A percentile compares a stretch with the other conserved stretches of the same genome.
Evolutionary conservation across 1,140 invertebrate species (phyloP).

Genomic region (Lepidurus apus): DNA sequence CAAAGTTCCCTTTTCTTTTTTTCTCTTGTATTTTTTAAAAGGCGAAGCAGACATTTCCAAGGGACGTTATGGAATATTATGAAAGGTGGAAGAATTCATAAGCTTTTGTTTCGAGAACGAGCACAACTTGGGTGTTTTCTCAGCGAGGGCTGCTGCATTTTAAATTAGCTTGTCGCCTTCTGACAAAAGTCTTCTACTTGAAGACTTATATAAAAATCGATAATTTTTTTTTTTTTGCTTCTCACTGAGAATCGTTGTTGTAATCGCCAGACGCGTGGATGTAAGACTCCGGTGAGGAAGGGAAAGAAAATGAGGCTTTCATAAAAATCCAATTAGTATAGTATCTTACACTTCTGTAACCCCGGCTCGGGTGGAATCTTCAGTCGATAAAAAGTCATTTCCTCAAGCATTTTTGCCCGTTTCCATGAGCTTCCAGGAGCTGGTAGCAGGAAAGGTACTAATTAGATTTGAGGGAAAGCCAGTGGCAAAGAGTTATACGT

Average conservation of each 20-base stretch:
- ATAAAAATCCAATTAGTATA: slow-evolving; percentile 13
- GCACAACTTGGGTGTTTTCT: too few species aligned
- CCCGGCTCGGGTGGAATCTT: not conserved
- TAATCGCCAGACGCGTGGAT: not conserved
- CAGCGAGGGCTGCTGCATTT: too few species aligned
- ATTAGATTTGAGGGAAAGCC: not conserved
- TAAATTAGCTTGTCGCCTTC: too few species aligned
- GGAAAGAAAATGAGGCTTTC: not conserved
- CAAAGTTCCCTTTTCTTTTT: not conserved
- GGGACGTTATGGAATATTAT: not conserved
- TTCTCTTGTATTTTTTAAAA: not conserved
- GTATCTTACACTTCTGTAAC: slow-evolving; percentile 16
- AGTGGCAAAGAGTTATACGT: not conserved
- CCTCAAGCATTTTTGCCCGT: not conserved
- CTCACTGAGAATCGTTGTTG: not conserved
- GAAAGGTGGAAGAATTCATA: not conserved
- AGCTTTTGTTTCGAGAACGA: too few species aligned
- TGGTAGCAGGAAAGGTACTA: not conserved
- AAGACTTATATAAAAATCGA: too few species aligned
- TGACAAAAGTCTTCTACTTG: too few species aligned
- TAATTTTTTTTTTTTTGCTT: not conserved
- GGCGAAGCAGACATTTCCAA: not conserved
- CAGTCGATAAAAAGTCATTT: slow-evolving; percentile 1
- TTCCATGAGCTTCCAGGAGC: not conserved
- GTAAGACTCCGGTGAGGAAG: not conserved